Percentiles rank a stretch among this genome's conserved stretches.
Conservation (phyloP, 1,140 invertebrate genomes). For the Babylonia areolata region DNA sequence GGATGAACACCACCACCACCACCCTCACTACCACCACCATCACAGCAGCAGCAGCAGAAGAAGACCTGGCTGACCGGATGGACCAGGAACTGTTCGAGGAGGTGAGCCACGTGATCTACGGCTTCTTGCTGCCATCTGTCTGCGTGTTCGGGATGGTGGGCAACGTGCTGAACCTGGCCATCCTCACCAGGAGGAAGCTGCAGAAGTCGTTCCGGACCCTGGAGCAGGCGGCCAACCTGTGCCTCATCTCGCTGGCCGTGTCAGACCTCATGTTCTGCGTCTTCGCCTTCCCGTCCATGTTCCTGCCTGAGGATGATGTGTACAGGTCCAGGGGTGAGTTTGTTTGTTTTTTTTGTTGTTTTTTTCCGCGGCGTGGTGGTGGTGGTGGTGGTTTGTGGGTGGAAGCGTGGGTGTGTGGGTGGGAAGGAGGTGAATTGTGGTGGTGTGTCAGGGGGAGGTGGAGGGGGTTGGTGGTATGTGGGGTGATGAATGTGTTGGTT, state of each 20-base stretch:
- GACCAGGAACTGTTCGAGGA: constrained; percentile 53
- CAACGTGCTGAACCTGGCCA: constrained; percentile 70
- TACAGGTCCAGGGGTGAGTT: constrained; percentile 47
- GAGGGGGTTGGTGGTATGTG: background rate
- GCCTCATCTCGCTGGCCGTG: constrained; percentile 67
- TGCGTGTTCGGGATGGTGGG: constrained; percentile 72
- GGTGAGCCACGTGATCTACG: constrained; percentile 58
- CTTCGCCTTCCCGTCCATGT: constrained; percentile 72
- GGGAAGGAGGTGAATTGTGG: background rate
- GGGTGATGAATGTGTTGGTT: background rate
- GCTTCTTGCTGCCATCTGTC: constrained; percentile 65
- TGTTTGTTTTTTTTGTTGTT: too few relatives aligned
- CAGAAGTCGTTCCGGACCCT: constrained; percentile 65
- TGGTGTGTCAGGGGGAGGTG: background rate
- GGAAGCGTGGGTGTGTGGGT: background rate
- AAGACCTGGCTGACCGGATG: constrained; percentile 19
- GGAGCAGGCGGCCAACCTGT: constrained; percentile 71
- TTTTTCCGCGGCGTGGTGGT: background rate
- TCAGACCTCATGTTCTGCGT: constrained; percentile 71
- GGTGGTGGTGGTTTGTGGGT: background rate
- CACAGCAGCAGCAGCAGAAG: constrained; percentile 2
- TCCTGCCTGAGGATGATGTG: constrained; percentile 62
- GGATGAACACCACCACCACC: too few relatives aligned
- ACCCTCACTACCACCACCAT: background rate
- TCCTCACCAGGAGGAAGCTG: constrained; percentile 68